phyloP scores from a whole-genome alignment of 2,797 vertebrate species.

The Crocidura indochinensis region DNA sequence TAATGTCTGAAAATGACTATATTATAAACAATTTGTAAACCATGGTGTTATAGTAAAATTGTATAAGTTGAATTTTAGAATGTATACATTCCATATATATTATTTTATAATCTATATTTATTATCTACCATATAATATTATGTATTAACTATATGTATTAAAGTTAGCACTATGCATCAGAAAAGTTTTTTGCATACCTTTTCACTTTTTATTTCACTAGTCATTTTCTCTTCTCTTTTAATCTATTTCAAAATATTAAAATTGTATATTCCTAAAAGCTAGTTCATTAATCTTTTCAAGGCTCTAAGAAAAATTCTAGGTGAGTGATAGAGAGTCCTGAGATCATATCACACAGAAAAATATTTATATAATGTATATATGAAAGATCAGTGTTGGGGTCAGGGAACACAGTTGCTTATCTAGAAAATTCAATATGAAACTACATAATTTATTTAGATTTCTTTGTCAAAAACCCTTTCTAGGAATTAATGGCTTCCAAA shows the following conservation, averaged over 20 bases:
- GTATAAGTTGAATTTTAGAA: too few species aligned
- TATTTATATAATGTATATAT: not conserved
- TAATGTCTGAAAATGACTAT: too few species aligned
- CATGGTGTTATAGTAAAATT: too few species aligned
- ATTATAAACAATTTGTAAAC: too few species aligned
- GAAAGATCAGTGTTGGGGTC: not conserved
- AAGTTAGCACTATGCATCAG: constrained; percentile 1
- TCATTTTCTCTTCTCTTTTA: not conserved
- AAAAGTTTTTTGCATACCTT: not conserved
- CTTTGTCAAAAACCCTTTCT: constrained; percentile 73
- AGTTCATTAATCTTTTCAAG: not conserved
- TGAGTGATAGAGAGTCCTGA: not conserved
- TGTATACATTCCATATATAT: too few species aligned
- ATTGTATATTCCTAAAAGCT: constrained; percentile 14
- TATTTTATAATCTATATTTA: too few species aligned
- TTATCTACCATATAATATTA: too few species aligned
- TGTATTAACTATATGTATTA: too few species aligned
- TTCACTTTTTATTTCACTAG: not conserved
- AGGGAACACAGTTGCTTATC: constrained; percentile 44
- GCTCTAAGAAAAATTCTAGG: not conserved
- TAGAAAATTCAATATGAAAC: constrained; percentile 35
- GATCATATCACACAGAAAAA: not conserved
- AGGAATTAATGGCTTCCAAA: constrained; percentile 71
- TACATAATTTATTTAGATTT: constrained; percentile 59
- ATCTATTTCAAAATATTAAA: not conserved